Percentiles rank a stretch among this genome's conserved stretches.
phyloP scores from a whole-genome alignment of 2,797 vertebrate species.

The Artibeus jamaicensis region DNA sequence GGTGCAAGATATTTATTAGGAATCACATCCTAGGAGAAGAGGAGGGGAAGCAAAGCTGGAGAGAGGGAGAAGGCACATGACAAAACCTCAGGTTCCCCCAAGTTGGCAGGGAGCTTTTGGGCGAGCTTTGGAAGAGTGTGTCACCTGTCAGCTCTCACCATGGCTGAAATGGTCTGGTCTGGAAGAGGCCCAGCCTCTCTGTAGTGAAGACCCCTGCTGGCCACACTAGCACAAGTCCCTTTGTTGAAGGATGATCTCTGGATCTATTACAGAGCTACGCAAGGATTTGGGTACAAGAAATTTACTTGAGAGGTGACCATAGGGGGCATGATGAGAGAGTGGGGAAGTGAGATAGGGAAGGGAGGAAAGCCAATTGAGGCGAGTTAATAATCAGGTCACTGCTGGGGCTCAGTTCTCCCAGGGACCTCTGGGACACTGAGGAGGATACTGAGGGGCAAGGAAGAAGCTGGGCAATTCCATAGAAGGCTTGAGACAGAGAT shows the following conservation, averaged over 20 bases:
- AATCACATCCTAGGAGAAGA: not conserved
- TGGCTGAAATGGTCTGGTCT: not conserved
- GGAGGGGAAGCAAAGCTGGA: not conserved
- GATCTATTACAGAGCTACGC: not conserved
- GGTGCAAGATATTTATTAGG: not conserved
- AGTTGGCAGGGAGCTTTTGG: not conserved
- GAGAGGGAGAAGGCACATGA: not conserved
- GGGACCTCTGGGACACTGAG: not conserved
- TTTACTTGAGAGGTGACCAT: not conserved
- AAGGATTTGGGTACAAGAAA: not conserved
- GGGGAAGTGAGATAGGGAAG: no score
- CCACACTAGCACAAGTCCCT: not conserved
- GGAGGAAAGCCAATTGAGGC: not conserved
- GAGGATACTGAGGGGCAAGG: not conserved
- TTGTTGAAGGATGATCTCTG: not conserved
- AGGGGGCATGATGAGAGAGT: not conserved
- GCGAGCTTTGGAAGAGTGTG: not conserved
- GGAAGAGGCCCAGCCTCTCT: not conserved
- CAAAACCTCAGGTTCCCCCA: not conserved
- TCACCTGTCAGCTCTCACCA: accelerated
- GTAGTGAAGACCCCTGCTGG: not conserved
- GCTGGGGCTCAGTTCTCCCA: not conserved
- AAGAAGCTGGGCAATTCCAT: not conserved
- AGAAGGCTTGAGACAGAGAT: not conserved
- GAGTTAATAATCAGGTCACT: not conserved